Evolutionary conservation across 2,888 invertebrate genomes (phyloP).

Genomic region (Lepidochrysops patricia): DNA sequence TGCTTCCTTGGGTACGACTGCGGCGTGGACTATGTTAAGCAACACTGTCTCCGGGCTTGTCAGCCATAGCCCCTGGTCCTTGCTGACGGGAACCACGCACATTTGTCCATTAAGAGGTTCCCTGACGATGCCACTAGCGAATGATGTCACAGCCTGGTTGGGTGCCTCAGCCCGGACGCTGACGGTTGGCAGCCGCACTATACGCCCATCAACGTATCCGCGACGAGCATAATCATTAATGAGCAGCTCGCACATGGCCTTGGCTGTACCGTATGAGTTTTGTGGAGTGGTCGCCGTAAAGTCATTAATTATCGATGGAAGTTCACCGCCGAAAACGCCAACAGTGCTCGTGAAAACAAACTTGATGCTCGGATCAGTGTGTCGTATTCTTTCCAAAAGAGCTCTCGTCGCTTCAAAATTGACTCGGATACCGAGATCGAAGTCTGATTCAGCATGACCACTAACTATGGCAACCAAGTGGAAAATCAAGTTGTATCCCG

Average conservation of each 20-base stretch:
- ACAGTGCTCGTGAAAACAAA: slow-evolving; percentile 51
- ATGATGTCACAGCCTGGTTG: slow-evolving; percentile 59
- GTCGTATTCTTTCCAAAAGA: slow-evolving; percentile 46
- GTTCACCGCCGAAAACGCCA: slow-evolving; percentile 49
- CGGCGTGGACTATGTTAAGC: slow-evolving; percentile 43
- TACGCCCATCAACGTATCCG: slow-evolving; percentile 47
- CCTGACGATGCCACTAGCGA: slow-evolving; percentile 55
- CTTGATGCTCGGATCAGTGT: slow-evolving; percentile 31
- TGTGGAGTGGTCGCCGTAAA: slow-evolving; percentile 45
- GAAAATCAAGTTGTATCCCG: slow-evolving; percentile 39
- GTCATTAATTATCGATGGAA: slow-evolving; percentile 41
- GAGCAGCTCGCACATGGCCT: slow-evolving; percentile 55
- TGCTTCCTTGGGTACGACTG: slow-evolving; percentile 31
- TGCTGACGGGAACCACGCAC: slow-evolving; percentile 42
- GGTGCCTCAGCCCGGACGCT: slow-evolving; percentile 51
- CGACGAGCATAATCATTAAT: slow-evolving; percentile 55
- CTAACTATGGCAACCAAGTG: slow-evolving; percentile 61
- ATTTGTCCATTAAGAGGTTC: slow-evolving; percentile 46
- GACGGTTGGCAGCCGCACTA: slow-evolving; percentile 53
- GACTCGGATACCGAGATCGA: slow-evolving; percentile 50
- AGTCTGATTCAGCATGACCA: slow-evolving; percentile 54
- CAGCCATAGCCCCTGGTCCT: slow-evolving; percentile 45
- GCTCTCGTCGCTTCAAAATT: slow-evolving; percentile 55
- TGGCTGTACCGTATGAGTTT: slow-evolving; percentile 55
- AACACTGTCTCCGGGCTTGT: slow-evolving; percentile 46